These are phyloP conservation scores for Fregata magnificens DNA, from an alignment of 2,113 vertebrate genomes.

Conservation along the genomic window DNA sequence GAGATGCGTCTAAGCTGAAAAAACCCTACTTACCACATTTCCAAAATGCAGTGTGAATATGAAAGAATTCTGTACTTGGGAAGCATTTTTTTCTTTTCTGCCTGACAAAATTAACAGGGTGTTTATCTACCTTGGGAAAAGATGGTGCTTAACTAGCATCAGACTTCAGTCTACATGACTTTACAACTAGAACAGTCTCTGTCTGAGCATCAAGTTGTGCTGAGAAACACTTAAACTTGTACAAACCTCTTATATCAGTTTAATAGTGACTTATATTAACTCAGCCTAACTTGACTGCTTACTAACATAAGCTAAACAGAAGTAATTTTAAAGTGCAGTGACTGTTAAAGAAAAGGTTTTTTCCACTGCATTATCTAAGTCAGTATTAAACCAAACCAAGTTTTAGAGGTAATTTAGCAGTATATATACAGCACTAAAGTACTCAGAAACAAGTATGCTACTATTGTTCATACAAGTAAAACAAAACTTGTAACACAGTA, in stretches of 20 bases:
- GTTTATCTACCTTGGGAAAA: background rate
- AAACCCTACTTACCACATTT: background rate
- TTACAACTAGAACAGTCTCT: background rate
- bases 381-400: rapidly evolving
- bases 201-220: background rate
- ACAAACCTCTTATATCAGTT: background rate
- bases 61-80: background rate
- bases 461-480: background rate
- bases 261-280: background rate
- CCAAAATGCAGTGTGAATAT: background rate
- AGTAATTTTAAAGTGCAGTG: background rate
- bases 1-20: background rate
- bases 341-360: background rate
- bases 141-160: background rate
- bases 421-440: background rate
- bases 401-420: background rate
- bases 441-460: background rate
- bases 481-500: background rate
- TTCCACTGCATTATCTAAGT: background rate
- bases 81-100: background rate
- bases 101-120: background rate
- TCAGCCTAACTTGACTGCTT: background rate
- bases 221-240: background rate
- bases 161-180: background rate
- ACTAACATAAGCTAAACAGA: background rate